Percentiles rank a stretch among this genome's conserved stretches.
phyloP scores from a whole-genome alignment of 2,888 invertebrate species.

The Griposia aprilina region DNA sequence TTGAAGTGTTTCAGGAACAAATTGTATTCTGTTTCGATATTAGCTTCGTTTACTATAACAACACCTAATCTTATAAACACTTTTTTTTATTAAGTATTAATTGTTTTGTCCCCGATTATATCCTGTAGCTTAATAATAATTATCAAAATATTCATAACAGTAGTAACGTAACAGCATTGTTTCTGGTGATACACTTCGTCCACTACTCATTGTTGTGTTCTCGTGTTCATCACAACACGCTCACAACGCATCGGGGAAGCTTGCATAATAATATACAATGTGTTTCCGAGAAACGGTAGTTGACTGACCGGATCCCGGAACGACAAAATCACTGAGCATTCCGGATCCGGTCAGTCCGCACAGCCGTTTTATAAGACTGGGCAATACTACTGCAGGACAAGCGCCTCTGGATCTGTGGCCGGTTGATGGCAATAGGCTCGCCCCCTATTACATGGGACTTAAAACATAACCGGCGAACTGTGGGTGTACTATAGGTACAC shows the following conservation, averaged over 20 bases:
- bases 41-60: background rate
- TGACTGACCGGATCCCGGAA: background rate
- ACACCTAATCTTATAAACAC: background rate
- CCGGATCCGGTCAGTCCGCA: background rate
- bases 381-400: background rate
- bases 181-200: background rate
- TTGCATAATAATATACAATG: background rate
- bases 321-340: background rate
- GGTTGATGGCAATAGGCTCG: no score
- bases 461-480: no score
- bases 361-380: background rate
- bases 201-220: background rate
- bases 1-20: background rate
- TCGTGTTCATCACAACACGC: constrained; percentile 3
- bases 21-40: background rate
- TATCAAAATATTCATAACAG: background rate
- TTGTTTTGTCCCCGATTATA: background rate
- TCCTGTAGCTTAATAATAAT: background rate
- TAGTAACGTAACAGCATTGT: background rate
- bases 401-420: no score
- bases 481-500: no score
- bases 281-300: background rate
- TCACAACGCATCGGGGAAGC: background rate
- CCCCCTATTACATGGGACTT: no score
- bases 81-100: background rate